These are phyloP conservation scores for Sebastes iracundus DNA, from an alignment of 2,797 vertebrate species.

Conservation along the genomic window DNA sequence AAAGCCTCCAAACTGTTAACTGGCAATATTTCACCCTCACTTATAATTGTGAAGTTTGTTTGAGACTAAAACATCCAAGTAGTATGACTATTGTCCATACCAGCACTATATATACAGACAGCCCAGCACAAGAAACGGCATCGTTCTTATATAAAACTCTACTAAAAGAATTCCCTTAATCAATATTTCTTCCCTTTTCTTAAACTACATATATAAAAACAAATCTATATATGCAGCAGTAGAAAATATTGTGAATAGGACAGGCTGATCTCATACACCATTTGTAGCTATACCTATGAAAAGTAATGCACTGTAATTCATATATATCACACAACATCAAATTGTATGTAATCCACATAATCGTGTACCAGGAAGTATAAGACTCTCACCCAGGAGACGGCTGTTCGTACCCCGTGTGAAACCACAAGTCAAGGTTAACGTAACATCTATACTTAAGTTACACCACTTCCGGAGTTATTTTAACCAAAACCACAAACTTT, in stretches of 20 bases:
- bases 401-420: too few relatives aligned
- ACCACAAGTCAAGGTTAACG: too few relatives aligned
- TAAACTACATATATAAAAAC: neutral
- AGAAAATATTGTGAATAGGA: neutral
- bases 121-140: neutral
- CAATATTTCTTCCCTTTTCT: neutral
- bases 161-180: neutral
- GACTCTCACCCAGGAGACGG: too few relatives aligned
- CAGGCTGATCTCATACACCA: too few relatives aligned
- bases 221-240: neutral
- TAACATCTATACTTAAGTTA: too few relatives aligned
- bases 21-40: neutral
- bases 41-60: neutral
- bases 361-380: too few relatives aligned
- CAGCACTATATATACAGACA: neutral
- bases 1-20: neutral
- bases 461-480: too few relatives aligned
- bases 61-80: neutral
- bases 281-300: too few relatives aligned
- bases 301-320: too few relatives aligned
- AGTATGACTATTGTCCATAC: neutral
- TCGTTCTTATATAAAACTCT: neutral
- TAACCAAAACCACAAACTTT: too few relatives aligned
- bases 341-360: too few relatives aligned
- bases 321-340: too few relatives aligned